Percentiles rank a stretch among this genome's conserved stretches.
Conservation (phyloP, 1,140 invertebrate species). For the Thereuonema tuberculata region DNA sequence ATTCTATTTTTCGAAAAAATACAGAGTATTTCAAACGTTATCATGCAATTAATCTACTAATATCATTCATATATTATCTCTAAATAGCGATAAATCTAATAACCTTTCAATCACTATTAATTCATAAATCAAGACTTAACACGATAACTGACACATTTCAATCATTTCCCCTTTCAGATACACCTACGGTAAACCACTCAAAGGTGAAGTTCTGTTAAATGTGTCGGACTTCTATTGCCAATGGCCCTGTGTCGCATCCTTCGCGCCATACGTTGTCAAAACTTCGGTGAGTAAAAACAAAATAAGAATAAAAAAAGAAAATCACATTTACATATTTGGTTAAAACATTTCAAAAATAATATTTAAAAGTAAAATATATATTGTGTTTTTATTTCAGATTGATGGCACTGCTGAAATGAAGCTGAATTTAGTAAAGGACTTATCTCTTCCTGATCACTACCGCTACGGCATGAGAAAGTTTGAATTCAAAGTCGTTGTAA, state of each 20-base stretch:
- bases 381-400: constrained; percentile 36
- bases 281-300: not conserved
- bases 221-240: constrained; percentile 29
- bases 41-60: no score
- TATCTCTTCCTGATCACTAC: constrained; percentile 51
- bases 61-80: no score
- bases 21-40: no score
- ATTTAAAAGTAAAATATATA: no score
- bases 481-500: constrained; percentile 54
- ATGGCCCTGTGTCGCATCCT: not conserved
- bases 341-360: no score
- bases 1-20: no score
- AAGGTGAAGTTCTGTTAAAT: constrained; percentile 9
- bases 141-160: no score
- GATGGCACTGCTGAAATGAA: constrained; percentile 58
- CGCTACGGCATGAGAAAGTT: constrained; percentile 46
- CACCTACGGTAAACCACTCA: constrained; percentile 64
- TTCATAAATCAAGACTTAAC: no score
- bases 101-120: no score
- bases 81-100: no score
- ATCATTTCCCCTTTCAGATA: constrained; percentile 41
- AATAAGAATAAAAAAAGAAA: no score
- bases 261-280: not conserved
- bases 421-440: constrained; percentile 55
- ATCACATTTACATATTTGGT: not conserved